Evolutionary conservation across 92 coral and sea anemone genomes (phyloP), one percentile per base, ranked within the genome.

Genomic region (Parazoanthus swiftii): DNA sequence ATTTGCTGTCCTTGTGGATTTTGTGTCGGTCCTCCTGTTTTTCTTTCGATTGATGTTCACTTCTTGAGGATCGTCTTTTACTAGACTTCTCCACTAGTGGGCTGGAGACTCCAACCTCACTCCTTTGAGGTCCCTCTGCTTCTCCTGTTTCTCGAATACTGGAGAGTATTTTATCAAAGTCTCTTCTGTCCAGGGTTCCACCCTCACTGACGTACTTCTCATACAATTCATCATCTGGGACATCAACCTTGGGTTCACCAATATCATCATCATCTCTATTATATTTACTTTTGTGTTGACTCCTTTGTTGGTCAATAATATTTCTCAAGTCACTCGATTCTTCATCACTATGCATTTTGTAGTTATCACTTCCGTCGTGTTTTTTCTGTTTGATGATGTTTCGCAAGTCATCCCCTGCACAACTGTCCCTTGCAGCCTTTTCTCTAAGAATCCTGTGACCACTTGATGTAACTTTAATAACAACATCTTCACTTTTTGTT

Each of bases 241-340:
- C 51, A 76, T 90, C 93, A 88, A 89, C 83, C 70, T 85, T 85
- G 43, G 77, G 54, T 46, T 85, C 85, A 25, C 85, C 89, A 65
- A 74, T 39, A 58, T 89, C 75, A 46, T 51, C 75, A 44, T 88
- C 92, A 33, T 87, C 85, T 13, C 74, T 43, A 21, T 74, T 46
- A 37, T 78, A 51, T 14, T 82, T 85, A 36, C 81, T 72, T 63
- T 39, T 65, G 35, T 78, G 88, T 16, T 89, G 80, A 35, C 85
- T 82, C 76, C 88, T 85, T 51, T 88, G 92, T 68, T 90, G 88
- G 74, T 90, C 89, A 20, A 90, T 90, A 54, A 90, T 82, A 23
- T 76, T 84, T 76, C 92, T 87, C 36, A 90, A 72, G 74, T 90
- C 92, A 82, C 82, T 83, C n/a, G 72, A 4, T 35, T 86, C 90